phyloP scores from a whole-genome alignment of 2,888 invertebrate species.

The Harpagoxenus sublaevis region DNA sequence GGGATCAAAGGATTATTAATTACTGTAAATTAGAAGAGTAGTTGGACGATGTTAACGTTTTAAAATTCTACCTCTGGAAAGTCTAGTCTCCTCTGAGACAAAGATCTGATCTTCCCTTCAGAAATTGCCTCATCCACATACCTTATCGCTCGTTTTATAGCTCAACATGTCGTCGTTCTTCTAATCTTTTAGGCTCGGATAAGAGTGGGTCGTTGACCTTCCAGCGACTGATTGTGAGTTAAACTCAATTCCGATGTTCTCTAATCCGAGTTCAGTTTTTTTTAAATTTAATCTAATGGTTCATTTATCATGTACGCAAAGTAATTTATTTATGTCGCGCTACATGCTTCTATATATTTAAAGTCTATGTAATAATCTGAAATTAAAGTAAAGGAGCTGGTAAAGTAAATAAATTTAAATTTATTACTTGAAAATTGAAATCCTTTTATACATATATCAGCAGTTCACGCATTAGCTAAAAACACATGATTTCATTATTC shows the following conservation, averaged over 20 bases:
- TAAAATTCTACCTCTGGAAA: not conserved
- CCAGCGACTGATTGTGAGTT: not conserved
- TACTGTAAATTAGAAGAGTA: not conserved
- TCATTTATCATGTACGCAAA: not conserved
- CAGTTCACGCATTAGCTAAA: not conserved
- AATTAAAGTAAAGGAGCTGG: not conserved
- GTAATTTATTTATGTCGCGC: not conserved
- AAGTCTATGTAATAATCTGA: not conserved
- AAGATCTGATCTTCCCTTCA: constrained; percentile 12
- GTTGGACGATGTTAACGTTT: not conserved
- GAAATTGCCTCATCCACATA: constrained; percentile 57
- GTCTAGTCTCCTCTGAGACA: not conserved
- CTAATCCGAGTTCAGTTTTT: constrained; percentile 10
- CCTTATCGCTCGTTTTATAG: constrained; percentile 67
- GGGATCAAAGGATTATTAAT: not conserved
- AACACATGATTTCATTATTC: not conserved
- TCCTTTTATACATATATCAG: not conserved
- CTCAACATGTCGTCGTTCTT: constrained; percentile 58
- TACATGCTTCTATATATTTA: not conserved
- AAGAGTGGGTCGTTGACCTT: constrained; percentile 66
- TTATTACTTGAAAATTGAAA: not conserved
- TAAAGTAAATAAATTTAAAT: not conserved
- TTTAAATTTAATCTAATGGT: not conserved
- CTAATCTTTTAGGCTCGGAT: constrained; percentile 60
- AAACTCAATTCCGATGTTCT: not conserved